A percentile compares a stretch with the other conserved stretches of the same genome.
These are phyloP conservation scores for Drosophila leontia DNA, from an alignment of 1,140 invertebrate species.

Conservation along the genomic window DNA sequence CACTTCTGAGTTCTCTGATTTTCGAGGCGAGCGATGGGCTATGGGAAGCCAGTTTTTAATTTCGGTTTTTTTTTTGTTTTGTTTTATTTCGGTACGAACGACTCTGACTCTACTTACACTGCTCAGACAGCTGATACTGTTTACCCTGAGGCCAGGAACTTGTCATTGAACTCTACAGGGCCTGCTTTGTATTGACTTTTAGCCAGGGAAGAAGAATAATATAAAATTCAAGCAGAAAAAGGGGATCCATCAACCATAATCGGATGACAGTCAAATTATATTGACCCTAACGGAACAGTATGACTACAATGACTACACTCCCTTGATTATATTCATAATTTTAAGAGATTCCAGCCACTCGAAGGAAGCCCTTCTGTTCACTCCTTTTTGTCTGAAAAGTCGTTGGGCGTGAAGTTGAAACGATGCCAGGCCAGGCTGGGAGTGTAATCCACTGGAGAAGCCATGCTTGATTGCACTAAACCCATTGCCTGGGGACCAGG, in stretches of 20 bases:
- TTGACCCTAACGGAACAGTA: not conserved
- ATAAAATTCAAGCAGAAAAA: no score
- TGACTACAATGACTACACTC: slow-evolving; percentile 3
- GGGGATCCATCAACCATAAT: slow-evolving; percentile 21
- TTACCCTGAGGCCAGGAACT: no score
- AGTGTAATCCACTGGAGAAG: slow-evolving; percentile 68
- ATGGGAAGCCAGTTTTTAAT: not conserved
- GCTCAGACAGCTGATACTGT: no score
- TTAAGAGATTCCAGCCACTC: not conserved
- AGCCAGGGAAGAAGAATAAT: no score
- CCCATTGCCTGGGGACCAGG: slow-evolving; percentile 20
- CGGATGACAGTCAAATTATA: slow-evolving; percentile 50
- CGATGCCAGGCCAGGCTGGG: slow-evolving; percentile 14
- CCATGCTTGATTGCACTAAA: slow-evolving; percentile 68
- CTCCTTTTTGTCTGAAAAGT: slow-evolving; percentile 35
- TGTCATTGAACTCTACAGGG: not conserved
- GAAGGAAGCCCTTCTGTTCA: not conserved
- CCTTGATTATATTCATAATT: not conserved
- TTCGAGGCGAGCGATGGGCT: no score
- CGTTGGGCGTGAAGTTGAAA: slow-evolving; percentile 70
- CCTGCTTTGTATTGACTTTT: not conserved
- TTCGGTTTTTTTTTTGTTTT: not conserved
- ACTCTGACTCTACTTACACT: not conserved
- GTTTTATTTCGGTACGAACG: not conserved
- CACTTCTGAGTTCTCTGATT: not conserved